A percentile compares a stretch with the other conserved stretches of the same genome.
phyloP scores from a whole-genome alignment of 37 sponge, comb jelly and placozoan genomes.

The Cliona cf. orientalis region DNA sequence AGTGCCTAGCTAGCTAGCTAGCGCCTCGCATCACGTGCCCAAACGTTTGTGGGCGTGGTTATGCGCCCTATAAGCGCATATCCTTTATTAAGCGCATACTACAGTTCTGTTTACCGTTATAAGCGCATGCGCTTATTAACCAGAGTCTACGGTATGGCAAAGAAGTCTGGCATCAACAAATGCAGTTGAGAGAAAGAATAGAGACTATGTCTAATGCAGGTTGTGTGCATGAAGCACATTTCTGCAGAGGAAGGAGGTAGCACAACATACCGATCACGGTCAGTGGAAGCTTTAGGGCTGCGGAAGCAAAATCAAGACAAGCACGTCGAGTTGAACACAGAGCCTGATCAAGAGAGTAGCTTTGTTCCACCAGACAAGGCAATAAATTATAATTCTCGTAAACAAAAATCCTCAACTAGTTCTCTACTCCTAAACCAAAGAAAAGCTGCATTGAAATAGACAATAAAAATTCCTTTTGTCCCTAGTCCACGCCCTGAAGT shows the following conservation, averaged over 20 bases:
- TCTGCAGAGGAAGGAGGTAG: slow-evolving; percentile 9
- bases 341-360: not conserved
- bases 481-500: not conserved
- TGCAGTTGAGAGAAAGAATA: slow-evolving; percentile 21
- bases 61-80: too few relatives aligned
- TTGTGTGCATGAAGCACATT: slow-evolving; percentile 3
- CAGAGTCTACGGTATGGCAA: too few relatives aligned
- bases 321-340: not conserved
- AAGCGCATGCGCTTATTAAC: too few relatives aligned
- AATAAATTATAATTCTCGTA: not conserved
- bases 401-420: not conserved
- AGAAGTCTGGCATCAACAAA: slow-evolving; percentile 9
- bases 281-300: not conserved
- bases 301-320: not conserved
- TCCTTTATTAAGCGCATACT: too few relatives aligned
- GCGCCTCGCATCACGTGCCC: too few relatives aligned
- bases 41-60: too few relatives aligned
- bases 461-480: not conserved
- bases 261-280: not conserved
- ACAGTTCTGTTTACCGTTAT: too few relatives aligned
- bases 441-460: not conserved
- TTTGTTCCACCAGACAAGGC: slow-evolving; percentile 1
- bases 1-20: too few relatives aligned
- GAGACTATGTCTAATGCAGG: slow-evolving; percentile 2
- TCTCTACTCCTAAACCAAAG: not conserved